These are phyloP conservation scores for Proisotoma minuta DNA, from an alignment of 2,888 invertebrate species.

Conservation along the genomic window DNA sequence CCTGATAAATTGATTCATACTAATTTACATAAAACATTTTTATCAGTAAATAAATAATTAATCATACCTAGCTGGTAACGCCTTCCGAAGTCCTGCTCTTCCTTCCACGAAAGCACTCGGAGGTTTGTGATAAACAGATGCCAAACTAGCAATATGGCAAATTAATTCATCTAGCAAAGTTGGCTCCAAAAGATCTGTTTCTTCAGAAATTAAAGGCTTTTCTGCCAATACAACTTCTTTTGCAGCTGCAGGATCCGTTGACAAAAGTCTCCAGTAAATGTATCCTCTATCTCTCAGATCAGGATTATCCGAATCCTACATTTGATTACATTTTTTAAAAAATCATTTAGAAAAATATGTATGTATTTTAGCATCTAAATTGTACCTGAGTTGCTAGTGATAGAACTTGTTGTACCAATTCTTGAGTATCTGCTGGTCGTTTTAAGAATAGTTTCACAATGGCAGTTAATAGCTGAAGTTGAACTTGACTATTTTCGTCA, in stretches of 20 bases:
- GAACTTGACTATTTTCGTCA: constrained; percentile 94
- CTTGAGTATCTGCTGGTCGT: constrained; percentile 96
- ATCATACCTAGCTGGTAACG: constrained; percentile 42
- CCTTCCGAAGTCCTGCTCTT: constrained; percentile 52
- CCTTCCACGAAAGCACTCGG: constrained; percentile 98
- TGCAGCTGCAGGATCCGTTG: constrained; percentile 98
- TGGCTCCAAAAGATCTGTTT: constrained; percentile 95
- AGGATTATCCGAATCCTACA: constrained; percentile 88
- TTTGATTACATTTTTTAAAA: background rate
- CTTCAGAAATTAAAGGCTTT: constrained; percentile 97
- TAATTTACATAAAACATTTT: background rate
- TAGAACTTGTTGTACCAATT: constrained; percentile 86
- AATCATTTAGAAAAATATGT: too few relatives aligned
- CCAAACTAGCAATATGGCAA: constrained; percentile 95
- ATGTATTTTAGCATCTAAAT: too few relatives aligned
- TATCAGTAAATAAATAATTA: background rate
- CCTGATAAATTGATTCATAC: constrained; percentile 16
- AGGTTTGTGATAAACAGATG: constrained; percentile 98
- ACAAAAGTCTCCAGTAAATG: constrained; percentile 97
- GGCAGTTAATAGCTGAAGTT: constrained; percentile 92
- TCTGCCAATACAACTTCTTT: constrained; percentile 98
- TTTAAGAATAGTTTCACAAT: constrained; percentile 98
- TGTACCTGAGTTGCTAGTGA: constrained; percentile 52
- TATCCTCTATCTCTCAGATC: constrained; percentile 97
- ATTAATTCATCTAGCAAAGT: constrained; percentile 95